phyloP scores from a whole-genome alignment of 2,888 invertebrate species.

The Macrostomum cliftonense region DNA sequence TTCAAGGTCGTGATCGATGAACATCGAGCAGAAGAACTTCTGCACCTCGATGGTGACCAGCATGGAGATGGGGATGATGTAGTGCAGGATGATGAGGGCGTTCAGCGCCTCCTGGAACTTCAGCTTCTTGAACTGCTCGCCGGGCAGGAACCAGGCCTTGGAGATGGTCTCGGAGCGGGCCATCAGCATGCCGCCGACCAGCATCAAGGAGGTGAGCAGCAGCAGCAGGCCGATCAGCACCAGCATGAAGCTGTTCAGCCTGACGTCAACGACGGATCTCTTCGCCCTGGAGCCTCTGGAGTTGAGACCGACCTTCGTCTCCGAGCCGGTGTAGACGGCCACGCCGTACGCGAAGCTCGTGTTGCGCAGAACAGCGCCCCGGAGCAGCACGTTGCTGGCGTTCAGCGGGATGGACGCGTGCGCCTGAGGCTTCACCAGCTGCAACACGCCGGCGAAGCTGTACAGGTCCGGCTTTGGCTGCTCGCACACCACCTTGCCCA shows the following conservation, averaged over 20 bases:
- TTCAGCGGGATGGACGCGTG: constrained; percentile 35
- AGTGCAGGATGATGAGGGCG: constrained; percentile 58
- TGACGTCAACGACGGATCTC: constrained; percentile 48
- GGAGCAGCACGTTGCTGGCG: constrained; percentile 54
- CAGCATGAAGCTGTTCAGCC: constrained; percentile 52
- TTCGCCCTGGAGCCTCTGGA: constrained; percentile 54
- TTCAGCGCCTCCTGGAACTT: constrained; percentile 45
- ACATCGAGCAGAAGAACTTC: constrained; percentile 47
- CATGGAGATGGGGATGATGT: constrained; percentile 65
- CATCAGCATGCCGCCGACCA: no score
- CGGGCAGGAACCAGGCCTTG: neutral
- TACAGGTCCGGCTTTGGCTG: constrained; percentile 56
- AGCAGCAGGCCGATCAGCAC: constrained; percentile 50
- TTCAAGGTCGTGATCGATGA: constrained; percentile 55
- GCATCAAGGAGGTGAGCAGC: neutral
- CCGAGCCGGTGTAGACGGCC: constrained; percentile 62
- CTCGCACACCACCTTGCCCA: constrained; percentile 53
- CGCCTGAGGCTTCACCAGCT: no score
- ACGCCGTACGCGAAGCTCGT: constrained; percentile 54
- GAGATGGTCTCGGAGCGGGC: no score
- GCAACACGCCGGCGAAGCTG: constrained; percentile 41
- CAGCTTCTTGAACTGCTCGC: neutral
- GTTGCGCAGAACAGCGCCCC: constrained; percentile 59
- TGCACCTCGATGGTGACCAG: constrained; percentile 58
- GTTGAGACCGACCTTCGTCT: constrained; percentile 62